Conservation (phyloP, 1,140 invertebrate species). For the Drosophila pachea region DNA sequence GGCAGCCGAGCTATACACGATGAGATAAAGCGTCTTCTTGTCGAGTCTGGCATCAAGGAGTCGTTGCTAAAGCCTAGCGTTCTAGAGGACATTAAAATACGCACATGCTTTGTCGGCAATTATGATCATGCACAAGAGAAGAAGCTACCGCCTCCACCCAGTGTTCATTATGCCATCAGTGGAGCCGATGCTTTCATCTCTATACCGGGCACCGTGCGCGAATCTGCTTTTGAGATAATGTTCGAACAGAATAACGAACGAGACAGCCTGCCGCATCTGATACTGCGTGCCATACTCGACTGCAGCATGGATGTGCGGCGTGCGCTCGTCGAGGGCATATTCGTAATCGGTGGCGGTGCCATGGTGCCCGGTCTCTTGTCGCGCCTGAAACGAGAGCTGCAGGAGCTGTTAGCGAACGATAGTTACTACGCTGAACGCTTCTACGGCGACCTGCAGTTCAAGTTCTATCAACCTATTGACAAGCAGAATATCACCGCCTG, state of each 20-base stretch:
- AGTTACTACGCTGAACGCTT: conserved; percentile 82
- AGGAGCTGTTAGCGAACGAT: conserved; percentile 81
- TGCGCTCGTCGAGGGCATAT: conserved; percentile 88
- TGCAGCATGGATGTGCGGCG: conserved; percentile 88
- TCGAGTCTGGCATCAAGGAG: conserved; percentile 78
- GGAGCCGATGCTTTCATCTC: conserved; percentile 82
- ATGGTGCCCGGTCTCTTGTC: conserved; percentile 89
- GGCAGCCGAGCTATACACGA: conserved; percentile 84
- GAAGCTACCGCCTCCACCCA: conserved; percentile 80
- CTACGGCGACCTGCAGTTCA: conserved; percentile 81
- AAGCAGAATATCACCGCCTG: conserved; percentile 92
- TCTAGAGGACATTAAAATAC: conserved; percentile 86
- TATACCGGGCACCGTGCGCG: conserved; percentile 86
- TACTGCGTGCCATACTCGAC: conserved; percentile 89
- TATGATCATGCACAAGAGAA: conserved; percentile 83
- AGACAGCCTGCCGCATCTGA: conserved; percentile 89
- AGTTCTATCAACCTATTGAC: conserved; percentile 87
- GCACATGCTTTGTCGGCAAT: conserved; percentile 91
- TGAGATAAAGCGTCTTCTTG: conserved; percentile 79
- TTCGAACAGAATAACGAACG: conserved; percentile 92
- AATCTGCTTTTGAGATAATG: conserved; percentile 89
- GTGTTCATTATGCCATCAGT: conserved; percentile 85
- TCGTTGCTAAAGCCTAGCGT: conserved; percentile 80
- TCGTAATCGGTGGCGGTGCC: conserved; percentile 90
- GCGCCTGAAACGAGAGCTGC: conserved; percentile 87